A percentile compares a stretch with the other conserved stretches of the same genome.
phyloP scores from a whole-genome alignment of 2,113 vertebrate genomes.

The Gambusia holbrooki region DNA sequence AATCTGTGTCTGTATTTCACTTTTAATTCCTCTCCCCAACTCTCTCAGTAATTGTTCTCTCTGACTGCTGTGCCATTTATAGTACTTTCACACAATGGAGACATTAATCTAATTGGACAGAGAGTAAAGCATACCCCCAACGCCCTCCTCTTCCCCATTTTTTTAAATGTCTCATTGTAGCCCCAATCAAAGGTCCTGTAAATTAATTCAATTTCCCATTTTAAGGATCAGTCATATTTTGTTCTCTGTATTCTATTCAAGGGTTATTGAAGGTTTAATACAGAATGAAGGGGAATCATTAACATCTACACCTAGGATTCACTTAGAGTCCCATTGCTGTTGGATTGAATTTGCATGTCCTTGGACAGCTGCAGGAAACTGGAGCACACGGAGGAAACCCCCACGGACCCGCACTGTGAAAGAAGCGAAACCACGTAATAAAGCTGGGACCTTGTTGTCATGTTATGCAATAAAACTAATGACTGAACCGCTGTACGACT shows the following conservation, averaged over 20 bases:
- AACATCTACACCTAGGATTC: slow-evolving; percentile 20
- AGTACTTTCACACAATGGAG: slow-evolving; percentile 27
- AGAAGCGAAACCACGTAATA: slow-evolving; percentile 5
- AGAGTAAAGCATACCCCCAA: slow-evolving; percentile 4
- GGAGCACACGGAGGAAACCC: slow-evolving; percentile 25
- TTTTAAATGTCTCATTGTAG: slow-evolving; percentile 13
- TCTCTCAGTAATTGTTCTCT: slow-evolving; percentile 33
- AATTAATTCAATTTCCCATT: neutral
- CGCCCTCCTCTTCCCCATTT: neutral
- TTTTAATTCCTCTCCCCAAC: slow-evolving; percentile 23
- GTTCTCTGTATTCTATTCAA: neutral
- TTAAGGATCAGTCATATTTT: neutral
- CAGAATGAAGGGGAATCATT: slow-evolving; percentile 32
- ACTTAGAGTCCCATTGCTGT: slow-evolving; percentile 12
- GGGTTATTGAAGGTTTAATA: slow-evolving; percentile 15
- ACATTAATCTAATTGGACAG: slow-evolving; percentile 37
- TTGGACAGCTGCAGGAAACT: slow-evolving; percentile 33
- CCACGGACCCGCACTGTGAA: neutral
- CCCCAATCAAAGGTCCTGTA: neutral
- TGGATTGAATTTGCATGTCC: slow-evolving; percentile 35
- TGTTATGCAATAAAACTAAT: slow-evolving; percentile 18
- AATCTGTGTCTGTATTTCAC: slow-evolving; percentile 6
- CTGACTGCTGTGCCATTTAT: slow-evolving; percentile 48
- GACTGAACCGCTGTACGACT: slow-evolving; percentile 10
- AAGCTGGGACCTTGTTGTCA: slow-evolving; percentile 19